Base-by-base conservation (phyloP, 1,140 invertebrate species). In the Acromyrmex charruanus region DNA sequence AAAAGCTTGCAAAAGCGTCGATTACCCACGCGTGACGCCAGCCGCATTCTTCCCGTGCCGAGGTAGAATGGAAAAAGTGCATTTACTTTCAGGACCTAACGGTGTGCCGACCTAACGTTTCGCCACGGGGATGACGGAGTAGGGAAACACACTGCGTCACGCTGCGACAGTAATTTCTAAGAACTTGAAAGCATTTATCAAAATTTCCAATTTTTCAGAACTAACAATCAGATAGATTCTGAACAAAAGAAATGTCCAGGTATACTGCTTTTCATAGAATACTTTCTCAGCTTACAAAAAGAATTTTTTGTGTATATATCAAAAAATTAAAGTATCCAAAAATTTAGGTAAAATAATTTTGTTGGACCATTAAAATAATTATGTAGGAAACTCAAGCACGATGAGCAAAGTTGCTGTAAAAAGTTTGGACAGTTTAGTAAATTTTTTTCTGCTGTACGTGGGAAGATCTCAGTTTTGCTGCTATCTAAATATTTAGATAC, bases 1-100 rank as follows among this genome's bases (percentile, higher is more conserved):
- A n/a, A 84, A 75, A 82, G 68, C 80, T 82, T 82, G 53, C 68
- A 82, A 82, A 74, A 75, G 80, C 55, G 39, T 18, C 80, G 80
- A 61, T 84, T 75, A 63, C 80, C 69, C 80, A 84, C 80, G 69
- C 80, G 69, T 84, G 55, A 75, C 80, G 80, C 80, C 55, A 82
- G 39, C 80, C 80, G 35, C 80, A 84, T 84, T 84, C 80, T 84
- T 84, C 21, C 69, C 9, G 68, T 28, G 55, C 28, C 55, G 53
- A 82, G 80, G 68, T 35, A 28, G 58, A 61, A 35, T 84, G 69
- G 69, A 14, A 74, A 84, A 84, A 63, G 69, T 84, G 68, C 80
- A 61, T 75, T 84, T 75, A 84, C 80, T 84, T 84, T 84, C 80
- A 84, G 25, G 28, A 75, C 61, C 25, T 44, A 44, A 44, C 9